These are phyloP conservation scores for Pedionomus torquatus DNA, from an alignment of 2,113 vertebrate species.

Conservation along the genomic window DNA sequence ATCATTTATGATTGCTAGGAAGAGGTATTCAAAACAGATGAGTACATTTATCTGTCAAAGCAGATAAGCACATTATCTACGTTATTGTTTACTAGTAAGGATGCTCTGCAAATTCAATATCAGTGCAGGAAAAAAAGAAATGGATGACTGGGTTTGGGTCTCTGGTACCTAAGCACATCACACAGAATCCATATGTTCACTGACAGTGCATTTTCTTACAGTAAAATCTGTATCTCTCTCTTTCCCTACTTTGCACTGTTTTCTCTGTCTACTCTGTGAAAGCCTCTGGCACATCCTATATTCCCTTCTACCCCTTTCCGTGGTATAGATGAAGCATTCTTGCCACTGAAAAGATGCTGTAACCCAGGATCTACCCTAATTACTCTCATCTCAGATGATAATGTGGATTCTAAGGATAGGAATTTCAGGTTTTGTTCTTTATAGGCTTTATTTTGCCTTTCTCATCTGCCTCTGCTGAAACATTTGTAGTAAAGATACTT, in stretches of 20 bases:
- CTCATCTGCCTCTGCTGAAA: neutral
- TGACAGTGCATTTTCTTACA: neutral
- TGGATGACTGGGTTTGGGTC: neutral
- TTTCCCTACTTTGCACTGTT: neutral
- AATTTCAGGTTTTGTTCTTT: neutral
- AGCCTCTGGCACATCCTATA: neutral
- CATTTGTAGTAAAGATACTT: neutral
- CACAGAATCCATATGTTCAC: neutral
- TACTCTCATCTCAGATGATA: neutral
- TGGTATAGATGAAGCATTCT: neutral
- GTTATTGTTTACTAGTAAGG: neutral
- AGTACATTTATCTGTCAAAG: neutral
- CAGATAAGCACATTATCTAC: neutral
- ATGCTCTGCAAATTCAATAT: neutral
- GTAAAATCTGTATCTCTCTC: neutral
- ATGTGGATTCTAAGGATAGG: neutral
- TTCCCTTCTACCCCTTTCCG: neutral
- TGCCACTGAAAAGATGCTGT: neutral
- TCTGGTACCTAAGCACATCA: neutral
- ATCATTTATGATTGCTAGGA: neutral
- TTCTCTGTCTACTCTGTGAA: neutral
- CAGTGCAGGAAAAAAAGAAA: neutral
- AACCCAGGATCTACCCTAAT: neutral
- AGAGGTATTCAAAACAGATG: neutral
- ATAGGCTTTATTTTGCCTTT: neutral